Percentiles rank a stretch among this genome's conserved stretches.
Evolutionary conservation across 2,797 vertebrate genomes (phyloP).

Genomic region (Enteromius argenteus): DNA sequence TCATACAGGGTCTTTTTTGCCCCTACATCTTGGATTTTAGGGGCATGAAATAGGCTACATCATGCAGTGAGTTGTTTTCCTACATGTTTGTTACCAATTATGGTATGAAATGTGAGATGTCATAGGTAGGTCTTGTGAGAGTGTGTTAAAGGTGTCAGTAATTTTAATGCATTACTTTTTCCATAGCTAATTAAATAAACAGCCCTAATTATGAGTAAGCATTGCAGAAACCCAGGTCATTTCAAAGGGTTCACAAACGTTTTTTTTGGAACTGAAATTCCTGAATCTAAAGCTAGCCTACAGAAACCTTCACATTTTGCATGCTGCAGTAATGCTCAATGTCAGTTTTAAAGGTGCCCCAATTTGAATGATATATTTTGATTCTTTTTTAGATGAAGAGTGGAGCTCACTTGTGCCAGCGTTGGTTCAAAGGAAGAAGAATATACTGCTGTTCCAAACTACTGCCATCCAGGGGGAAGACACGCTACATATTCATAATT

Average conservation of each 20-base stretch:
- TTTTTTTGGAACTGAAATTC: background rate
- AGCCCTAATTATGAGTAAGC: background rate
- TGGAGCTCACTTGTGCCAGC: slow-evolving; percentile 78
- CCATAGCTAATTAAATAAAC: background rate
- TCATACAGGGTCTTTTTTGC: too few species aligned
- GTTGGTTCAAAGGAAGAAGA: slow-evolving; percentile 87
- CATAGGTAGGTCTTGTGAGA: too few species aligned
- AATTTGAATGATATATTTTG: background rate
- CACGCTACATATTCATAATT: slow-evolving; percentile 85
- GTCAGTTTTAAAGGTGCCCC: background rate
- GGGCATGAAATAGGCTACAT: background rate
- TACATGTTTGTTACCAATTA: background rate
- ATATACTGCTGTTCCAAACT: slow-evolving; percentile 90
- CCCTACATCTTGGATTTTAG: too few species aligned
- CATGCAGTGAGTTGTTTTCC: background rate
- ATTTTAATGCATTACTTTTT: background rate
- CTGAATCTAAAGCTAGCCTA: background rate
- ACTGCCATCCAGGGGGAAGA: slow-evolving; percentile 83
- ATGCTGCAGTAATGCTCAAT: background rate
- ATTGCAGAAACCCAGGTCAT: background rate
- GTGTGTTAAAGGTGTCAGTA: background rate
- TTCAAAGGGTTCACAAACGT: background rate
- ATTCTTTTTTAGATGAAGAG: slow-evolving; percentile 80
- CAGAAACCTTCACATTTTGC: background rate
- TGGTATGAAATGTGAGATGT: too few species aligned